Percentiles rank a stretch among this genome's conserved stretches.
Conservation (phyloP, 2,797 vertebrate genomes). For the Coregonus suidteri region DNA sequence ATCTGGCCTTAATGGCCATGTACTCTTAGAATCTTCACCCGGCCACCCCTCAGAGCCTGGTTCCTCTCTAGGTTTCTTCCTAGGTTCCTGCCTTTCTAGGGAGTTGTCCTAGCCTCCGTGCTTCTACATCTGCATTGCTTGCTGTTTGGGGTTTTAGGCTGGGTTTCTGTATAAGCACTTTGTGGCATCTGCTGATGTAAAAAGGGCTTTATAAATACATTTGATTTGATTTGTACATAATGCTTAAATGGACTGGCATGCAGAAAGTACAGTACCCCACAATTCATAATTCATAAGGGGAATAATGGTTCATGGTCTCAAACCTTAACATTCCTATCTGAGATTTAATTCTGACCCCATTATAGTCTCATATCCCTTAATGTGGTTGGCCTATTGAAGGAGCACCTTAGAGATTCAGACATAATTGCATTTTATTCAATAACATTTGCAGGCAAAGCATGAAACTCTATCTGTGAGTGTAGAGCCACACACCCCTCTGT, state of each 20-base stretch:
- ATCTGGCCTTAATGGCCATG: too few relatives aligned
- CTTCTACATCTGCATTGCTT: too few relatives aligned
- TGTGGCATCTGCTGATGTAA: too few relatives aligned
- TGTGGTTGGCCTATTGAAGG: conserved; percentile 53
- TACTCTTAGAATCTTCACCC: too few relatives aligned
- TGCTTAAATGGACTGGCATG: conserved; percentile 9
- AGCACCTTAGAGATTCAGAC: conserved; percentile 56
- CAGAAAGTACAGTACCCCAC: conserved; percentile 11
- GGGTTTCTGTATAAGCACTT: too few relatives aligned
- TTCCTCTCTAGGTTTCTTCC: too few relatives aligned
- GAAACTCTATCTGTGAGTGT: conserved; percentile 58
- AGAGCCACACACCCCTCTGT: conserved; percentile 49
- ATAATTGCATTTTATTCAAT: conserved; percentile 66
- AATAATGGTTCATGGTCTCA: conserved; percentile 43
- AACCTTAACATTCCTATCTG: conserved; percentile 43
- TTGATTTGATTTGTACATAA: neutral
- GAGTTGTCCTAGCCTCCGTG: too few relatives aligned
- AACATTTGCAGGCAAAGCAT: conserved; percentile 56
- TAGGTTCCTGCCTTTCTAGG: too few relatives aligned
- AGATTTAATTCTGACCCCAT: conserved; percentile 41
- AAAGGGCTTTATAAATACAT: too few relatives aligned
- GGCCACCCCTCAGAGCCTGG: too few relatives aligned
- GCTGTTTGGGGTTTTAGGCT: too few relatives aligned
- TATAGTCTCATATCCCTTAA: conserved; percentile 54
- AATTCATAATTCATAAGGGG: conserved; percentile 27